phyloP scores from a whole-genome alignment of 2,113 vertebrate species.

The Archocentrus centrarchus region DNA sequence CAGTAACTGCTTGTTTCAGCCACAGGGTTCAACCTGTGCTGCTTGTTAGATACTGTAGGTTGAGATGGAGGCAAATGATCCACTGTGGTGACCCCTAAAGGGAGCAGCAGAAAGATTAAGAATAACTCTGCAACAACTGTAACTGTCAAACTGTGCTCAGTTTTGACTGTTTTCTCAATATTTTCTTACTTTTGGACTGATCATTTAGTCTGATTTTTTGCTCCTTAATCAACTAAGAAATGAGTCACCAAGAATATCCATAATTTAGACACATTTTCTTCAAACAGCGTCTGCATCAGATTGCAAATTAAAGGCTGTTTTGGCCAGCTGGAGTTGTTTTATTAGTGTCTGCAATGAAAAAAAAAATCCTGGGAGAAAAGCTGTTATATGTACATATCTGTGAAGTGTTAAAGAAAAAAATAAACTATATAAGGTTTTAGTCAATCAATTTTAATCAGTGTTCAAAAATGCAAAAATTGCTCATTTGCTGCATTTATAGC shows the following conservation, averaged over 20 bases:
- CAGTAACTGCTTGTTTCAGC: background rate
- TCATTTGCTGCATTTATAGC: background rate
- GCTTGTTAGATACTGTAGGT: background rate
- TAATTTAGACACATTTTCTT: background rate
- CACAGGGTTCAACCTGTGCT: background rate
- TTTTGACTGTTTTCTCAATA: background rate
- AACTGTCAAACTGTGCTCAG: background rate
- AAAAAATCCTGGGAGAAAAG: background rate
- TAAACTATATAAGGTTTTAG: background rate
- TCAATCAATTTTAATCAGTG: background rate
- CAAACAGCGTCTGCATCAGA: background rate
- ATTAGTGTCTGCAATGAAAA: background rate
- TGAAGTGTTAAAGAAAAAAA: background rate
- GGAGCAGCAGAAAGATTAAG: background rate
- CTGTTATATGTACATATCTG: background rate
- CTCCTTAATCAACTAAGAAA: background rate
- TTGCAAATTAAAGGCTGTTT: constrained; percentile 6
- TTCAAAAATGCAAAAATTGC: background rate
- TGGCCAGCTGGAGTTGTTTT: background rate
- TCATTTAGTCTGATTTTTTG: background rate
- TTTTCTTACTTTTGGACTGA: background rate
- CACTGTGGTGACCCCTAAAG: background rate
- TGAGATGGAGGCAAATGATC: background rate
- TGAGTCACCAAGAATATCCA: background rate
- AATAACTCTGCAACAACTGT: background rate